These are phyloP conservation scores for Polydrusus cervinus DNA, from an alignment of 2,888 invertebrate genomes.

Conservation along the genomic window DNA sequence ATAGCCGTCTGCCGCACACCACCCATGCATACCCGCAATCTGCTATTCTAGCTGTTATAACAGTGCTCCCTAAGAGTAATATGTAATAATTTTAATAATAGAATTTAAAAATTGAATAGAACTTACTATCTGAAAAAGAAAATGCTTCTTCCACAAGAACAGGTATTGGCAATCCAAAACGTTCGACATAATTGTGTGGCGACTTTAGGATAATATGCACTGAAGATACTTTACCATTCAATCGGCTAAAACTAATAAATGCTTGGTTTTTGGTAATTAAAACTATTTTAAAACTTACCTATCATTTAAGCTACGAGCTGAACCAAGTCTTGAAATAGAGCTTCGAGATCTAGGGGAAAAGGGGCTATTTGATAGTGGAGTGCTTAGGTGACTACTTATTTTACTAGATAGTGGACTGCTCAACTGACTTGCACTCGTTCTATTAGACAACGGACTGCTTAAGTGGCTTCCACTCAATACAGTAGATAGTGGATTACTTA, in stretches of 20 bases:
- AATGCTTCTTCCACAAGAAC: conserved; percentile 92
- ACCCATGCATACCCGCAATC: conserved; percentile 75
- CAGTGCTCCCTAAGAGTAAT: conserved; percentile 65
- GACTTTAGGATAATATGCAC: conserved; percentile 86
- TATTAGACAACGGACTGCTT: too few relatives aligned
- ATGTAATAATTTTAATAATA: conserved; percentile 29
- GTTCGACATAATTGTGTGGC: conserved; percentile 82
- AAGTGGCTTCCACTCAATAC: too few relatives aligned
- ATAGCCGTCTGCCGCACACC: conserved; percentile 87
- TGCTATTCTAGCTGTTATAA: conserved; percentile 73
- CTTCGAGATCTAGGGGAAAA: conserved; percentile 66
- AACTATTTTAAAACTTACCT: conserved; percentile 62
- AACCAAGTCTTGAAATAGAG: conserved; percentile 55
- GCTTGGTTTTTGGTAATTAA: conserved; percentile 17
- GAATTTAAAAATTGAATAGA: conserved; percentile 1
- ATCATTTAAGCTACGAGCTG: conserved; percentile 25
- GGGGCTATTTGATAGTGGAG: conserved; percentile 60
- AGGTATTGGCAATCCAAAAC: conserved; percentile 87
- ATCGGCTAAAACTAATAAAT: conserved; percentile 68
- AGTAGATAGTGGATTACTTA: too few relatives aligned
- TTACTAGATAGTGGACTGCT: conserved; percentile 3
- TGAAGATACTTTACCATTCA: conserved; percentile 78
- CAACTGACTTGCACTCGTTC: too few relatives aligned
- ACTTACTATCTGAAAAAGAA: conserved; percentile 82
- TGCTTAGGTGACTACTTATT: conserved; percentile 60